phyloP scores from a whole-genome alignment of 2,888 invertebrate genomes.

The Mesoligia furuncula region DNA sequence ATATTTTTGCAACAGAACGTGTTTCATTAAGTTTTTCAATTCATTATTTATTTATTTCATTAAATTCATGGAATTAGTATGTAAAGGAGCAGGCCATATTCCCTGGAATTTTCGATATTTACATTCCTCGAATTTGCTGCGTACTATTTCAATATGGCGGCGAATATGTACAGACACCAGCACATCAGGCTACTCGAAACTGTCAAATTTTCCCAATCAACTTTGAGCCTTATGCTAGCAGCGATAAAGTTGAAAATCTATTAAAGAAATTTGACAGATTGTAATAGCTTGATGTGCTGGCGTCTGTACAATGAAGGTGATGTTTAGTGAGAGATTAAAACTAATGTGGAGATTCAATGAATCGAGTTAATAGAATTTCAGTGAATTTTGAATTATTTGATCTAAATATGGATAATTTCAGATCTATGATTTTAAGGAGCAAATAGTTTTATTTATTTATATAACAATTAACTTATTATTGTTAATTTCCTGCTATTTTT shows the following conservation, averaged over 20 bases:
- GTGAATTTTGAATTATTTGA: conserved; percentile 3
- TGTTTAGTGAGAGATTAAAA: background rate
- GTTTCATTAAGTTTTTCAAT: conserved; percentile 3
- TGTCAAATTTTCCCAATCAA: too few relatives aligned
- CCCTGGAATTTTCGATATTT: background rate
- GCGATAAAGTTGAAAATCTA: too few relatives aligned
- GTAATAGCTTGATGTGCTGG: too few relatives aligned
- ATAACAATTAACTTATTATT: too few relatives aligned
- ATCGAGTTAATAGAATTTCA: conserved; percentile 6
- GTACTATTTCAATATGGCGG: conserved; percentile 9
- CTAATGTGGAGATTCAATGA: conserved; percentile 14
- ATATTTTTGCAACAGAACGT: background rate
- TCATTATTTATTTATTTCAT: conserved; percentile 11
- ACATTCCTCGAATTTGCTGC: conserved; percentile 2
- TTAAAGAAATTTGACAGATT: too few relatives aligned
- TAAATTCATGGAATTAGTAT: background rate
- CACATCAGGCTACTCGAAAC: too few relatives aligned
- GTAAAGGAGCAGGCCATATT: background rate
- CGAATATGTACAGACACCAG: background rate
- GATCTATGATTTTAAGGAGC: background rate
- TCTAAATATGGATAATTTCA: conserved; percentile 1
- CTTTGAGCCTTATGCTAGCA: too few relatives aligned
- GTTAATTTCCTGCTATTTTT: too few relatives aligned
- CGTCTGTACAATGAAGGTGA: too few relatives aligned
- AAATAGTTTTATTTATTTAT: background rate